A percentile compares a stretch with the other conserved stretches of the same genome.
Conservation (phyloP, 2,797 vertebrate species). For the Tenualosa ilisha region DNA sequence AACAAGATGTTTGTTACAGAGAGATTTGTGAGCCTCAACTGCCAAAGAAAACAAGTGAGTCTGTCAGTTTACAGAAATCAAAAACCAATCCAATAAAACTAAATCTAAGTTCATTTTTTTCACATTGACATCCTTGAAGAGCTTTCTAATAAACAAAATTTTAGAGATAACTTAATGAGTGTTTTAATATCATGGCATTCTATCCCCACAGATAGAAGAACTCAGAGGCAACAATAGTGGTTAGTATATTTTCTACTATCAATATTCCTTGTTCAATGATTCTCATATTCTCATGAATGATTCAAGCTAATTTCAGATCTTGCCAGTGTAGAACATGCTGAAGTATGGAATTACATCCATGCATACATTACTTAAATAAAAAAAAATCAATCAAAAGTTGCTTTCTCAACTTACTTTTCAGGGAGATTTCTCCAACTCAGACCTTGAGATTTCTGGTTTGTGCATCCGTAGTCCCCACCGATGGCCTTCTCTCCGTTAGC, state of each 20-base stretch:
- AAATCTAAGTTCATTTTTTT: not conserved
- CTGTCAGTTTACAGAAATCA: not conserved
- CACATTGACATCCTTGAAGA: not conserved
- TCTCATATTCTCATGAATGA: not conserved
- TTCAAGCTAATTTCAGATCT: not conserved
- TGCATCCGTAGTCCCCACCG: not conserved
- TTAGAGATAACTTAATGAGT: not conserved
- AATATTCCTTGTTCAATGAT: not conserved
- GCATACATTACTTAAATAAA: not conserved
- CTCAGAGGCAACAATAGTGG: constrained; percentile 72
- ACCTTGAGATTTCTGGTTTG: not conserved
- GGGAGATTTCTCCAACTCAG: not conserved
- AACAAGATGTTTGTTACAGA: constrained; percentile 89
- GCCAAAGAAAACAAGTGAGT: constrained; percentile 59
- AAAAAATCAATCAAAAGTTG: no score
- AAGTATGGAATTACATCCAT: not conserved
- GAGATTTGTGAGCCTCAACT: constrained; percentile 84
- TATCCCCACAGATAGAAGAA: constrained; percentile 69
- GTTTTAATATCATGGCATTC: not conserved
- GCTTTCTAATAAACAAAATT: not conserved
- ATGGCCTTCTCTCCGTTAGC: not conserved
- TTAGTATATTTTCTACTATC: constrained; percentile 37
- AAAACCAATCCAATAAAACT: not conserved
- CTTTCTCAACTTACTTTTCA: not conserved
- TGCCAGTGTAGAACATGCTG: not conserved